These are phyloP conservation scores for Lophius americanus DNA, from an alignment of 2,797 vertebrate species.

Conservation along the genomic window DNA sequence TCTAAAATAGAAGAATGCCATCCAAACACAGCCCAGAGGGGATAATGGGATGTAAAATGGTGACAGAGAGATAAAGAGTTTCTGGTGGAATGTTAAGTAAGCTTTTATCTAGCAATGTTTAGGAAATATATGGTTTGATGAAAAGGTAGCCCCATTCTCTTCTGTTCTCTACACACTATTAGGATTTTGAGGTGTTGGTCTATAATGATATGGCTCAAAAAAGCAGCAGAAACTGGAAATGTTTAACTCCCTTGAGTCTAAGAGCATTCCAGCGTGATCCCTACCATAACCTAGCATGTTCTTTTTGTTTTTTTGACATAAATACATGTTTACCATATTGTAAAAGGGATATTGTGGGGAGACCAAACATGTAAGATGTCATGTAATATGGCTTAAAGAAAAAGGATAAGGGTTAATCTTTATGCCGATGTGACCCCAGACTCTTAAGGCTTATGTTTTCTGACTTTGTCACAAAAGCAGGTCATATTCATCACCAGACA, in stretches of 20 bases:
- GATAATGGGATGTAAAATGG: slow-evolving; percentile 24
- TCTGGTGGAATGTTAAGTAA: slow-evolving; percentile 3
- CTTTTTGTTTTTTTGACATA: no score
- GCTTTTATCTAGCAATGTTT: neutral
- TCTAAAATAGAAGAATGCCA: slow-evolving; percentile 17
- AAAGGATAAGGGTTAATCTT: no score
- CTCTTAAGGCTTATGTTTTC: no score
- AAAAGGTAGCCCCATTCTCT: neutral
- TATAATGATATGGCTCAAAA: neutral
- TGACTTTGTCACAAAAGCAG: no score
- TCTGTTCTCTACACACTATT: neutral
- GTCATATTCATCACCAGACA: no score
- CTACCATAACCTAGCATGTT: no score
- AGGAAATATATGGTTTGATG: neutral
- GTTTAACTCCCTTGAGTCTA: neutral
- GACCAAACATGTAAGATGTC: no score
- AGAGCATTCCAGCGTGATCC: no score
- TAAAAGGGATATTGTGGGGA: no score
- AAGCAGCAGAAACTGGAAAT: neutral
- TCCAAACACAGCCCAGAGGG: slow-evolving; percentile 20
- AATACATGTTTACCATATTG: no score
- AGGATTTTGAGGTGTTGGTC: neutral
- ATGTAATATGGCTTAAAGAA: no score
- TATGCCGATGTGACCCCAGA: no score
- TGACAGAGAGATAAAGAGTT: slow-evolving; percentile 20